Conservation (phyloP, 2,113 vertebrate species). For the Cariama cristata region DNA sequence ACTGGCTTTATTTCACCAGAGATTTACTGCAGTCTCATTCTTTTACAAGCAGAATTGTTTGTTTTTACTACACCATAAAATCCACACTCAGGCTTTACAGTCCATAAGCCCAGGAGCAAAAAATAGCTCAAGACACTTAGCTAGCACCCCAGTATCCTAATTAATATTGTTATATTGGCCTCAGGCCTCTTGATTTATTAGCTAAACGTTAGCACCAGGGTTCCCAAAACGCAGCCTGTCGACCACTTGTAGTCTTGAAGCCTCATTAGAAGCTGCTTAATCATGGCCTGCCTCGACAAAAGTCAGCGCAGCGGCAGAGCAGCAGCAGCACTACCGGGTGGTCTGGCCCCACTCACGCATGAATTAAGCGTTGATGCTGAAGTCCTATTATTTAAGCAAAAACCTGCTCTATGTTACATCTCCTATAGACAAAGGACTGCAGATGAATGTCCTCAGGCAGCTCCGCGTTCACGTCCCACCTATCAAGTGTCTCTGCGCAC, state of each 20-base stretch:
- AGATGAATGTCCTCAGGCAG: background rate
- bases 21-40: background rate
- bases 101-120: background rate
- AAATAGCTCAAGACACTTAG: background rate
- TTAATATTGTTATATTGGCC: background rate
- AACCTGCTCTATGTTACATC: background rate
- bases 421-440: background rate
- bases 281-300: background rate
- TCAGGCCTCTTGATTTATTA: background rate
- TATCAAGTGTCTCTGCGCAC: fast-evolving
- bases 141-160: background rate
- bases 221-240: background rate
- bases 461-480: background rate
- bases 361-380: fast-evolving
- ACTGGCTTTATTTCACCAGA: background rate
- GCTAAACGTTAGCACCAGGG: background rate
- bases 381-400: background rate
- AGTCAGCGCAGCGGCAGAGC: background rate
- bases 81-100: constrained; percentile 13
- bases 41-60: background rate
- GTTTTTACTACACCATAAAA: constrained; percentile 27
- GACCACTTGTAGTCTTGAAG: background rate
- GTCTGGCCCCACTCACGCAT: background rate
- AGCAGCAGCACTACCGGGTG: fast-evolving
- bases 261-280: background rate